These are phyloP conservation scores for Dendroctonus ponderosae DNA, from an alignment of 1,140 invertebrate genomes.

Conservation along the genomic window DNA sequence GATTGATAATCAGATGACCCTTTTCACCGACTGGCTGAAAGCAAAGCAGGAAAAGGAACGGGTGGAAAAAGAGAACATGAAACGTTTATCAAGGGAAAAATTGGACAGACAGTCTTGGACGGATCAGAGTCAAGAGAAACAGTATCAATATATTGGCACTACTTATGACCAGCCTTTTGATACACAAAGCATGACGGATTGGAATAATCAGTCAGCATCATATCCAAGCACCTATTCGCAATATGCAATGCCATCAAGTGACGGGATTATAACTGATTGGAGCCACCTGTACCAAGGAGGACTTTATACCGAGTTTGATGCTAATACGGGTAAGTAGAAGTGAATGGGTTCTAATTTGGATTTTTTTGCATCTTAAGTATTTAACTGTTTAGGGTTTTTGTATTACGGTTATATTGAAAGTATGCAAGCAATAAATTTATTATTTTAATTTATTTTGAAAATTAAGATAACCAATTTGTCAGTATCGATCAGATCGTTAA, in stretches of 20 bases:
- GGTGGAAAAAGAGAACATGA: constrained; percentile 20
- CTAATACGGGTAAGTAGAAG: constrained; percentile 15
- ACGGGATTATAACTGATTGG: constrained; percentile 28
- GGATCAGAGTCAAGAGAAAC: neutral
- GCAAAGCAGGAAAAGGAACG: constrained; percentile 28
- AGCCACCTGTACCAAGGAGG: constrained; percentile 29
- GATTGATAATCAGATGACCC: constrained; percentile 58
- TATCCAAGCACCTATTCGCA: neutral
- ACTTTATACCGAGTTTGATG: constrained; percentile 21
- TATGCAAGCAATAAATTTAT: too few relatives aligned
- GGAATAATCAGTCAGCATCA: neutral
- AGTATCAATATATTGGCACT: constrained; percentile 10
- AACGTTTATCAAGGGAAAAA: constrained; percentile 17
- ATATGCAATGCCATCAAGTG: constrained; percentile 2
- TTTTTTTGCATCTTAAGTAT: too few relatives aligned
- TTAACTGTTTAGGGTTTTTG: too few relatives aligned
- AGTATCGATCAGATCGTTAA: too few relatives aligned
- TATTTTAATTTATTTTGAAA: too few relatives aligned
- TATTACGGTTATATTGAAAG: too few relatives aligned
- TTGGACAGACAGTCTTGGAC: neutral
- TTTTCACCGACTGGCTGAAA: constrained; percentile 41
- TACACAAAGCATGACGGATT: neutral
- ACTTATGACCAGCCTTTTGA: constrained; percentile 13
- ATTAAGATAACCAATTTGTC: too few relatives aligned
- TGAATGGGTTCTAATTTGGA: too few relatives aligned